Conservation (phyloP, 2,888 invertebrate genomes). For the Idaea biselata region DNA sequence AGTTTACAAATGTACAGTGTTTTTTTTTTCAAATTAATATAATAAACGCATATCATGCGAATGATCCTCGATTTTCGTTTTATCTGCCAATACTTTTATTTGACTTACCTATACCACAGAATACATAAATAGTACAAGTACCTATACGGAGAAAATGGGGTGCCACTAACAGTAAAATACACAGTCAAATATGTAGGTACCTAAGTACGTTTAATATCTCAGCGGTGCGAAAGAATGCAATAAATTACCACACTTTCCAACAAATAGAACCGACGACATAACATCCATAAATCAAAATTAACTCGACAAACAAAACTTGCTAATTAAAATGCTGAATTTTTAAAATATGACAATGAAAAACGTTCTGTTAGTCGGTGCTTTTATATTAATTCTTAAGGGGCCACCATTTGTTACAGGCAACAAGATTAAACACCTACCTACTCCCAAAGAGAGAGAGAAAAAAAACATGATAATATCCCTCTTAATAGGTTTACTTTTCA, state of each 20-base stretch:
- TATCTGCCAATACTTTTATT: too few relatives aligned
- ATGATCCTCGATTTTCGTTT: too few relatives aligned
- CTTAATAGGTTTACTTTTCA: slow-evolving; percentile 80
- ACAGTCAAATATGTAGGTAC: neutral
- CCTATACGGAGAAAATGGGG: too few relatives aligned
- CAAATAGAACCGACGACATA: slow-evolving; percentile 24
- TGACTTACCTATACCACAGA: too few relatives aligned
- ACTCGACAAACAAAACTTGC: slow-evolving; percentile 43
- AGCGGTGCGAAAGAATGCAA: neutral
- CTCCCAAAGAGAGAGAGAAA: slow-evolving; percentile 35
- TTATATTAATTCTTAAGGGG: slow-evolving; percentile 71
- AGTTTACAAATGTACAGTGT: too few relatives aligned
- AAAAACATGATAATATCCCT: slow-evolving; percentile 55
- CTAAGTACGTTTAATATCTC: neutral
- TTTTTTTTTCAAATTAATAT: too few relatives aligned
- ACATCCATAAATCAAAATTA: slow-evolving; percentile 35
- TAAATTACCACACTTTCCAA: neutral
- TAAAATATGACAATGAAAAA: slow-evolving; percentile 62
- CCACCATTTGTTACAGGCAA: slow-evolving; percentile 46
- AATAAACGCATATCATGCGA: too few relatives aligned
- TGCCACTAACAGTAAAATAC: neutral
- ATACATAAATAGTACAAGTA: too few relatives aligned
- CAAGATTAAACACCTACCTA: slow-evolving; percentile 52
- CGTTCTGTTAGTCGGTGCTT: slow-evolving; percentile 39
- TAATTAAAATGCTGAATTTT: slow-evolving; percentile 58